Evolutionary conservation across 2,113 vertebrate genomes (phyloP).

Genomic region (Acanthisitta chloris): DNA sequence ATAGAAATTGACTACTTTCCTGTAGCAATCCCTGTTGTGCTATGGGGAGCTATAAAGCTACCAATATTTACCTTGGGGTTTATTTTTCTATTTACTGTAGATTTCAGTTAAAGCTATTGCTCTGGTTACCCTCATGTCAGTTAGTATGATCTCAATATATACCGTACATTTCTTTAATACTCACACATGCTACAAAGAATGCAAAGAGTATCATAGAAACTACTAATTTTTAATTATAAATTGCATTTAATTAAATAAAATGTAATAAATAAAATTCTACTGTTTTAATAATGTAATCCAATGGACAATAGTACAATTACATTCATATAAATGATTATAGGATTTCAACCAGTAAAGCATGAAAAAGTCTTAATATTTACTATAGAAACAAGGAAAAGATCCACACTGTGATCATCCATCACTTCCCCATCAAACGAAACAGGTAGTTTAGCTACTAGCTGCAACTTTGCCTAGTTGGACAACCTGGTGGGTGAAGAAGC

Average conservation of each 20-base stretch:
- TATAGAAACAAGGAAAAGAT: background rate
- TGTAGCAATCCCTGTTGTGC: background rate
- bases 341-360: background rate
- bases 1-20: conserved; percentile 4
- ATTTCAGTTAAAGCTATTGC: conserved; percentile 1
- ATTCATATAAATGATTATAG: background rate
- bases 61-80: background rate
- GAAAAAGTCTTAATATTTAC: background rate
- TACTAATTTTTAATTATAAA: background rate
- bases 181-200: background rate
- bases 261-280: background rate
- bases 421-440: background rate
- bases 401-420: background rate
- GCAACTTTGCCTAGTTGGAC: background rate
- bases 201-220: background rate
- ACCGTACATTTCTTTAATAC: background rate
- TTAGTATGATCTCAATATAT: background rate
- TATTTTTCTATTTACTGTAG: background rate
- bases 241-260: background rate
- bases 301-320: background rate
- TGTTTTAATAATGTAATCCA: background rate
- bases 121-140: background rate
- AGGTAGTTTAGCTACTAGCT: background rate
- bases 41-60: background rate
- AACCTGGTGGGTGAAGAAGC: background rate